Evolutionary conservation across 1,140 invertebrate genomes (phyloP).

Genomic region (Apis laboriosa): DNA sequence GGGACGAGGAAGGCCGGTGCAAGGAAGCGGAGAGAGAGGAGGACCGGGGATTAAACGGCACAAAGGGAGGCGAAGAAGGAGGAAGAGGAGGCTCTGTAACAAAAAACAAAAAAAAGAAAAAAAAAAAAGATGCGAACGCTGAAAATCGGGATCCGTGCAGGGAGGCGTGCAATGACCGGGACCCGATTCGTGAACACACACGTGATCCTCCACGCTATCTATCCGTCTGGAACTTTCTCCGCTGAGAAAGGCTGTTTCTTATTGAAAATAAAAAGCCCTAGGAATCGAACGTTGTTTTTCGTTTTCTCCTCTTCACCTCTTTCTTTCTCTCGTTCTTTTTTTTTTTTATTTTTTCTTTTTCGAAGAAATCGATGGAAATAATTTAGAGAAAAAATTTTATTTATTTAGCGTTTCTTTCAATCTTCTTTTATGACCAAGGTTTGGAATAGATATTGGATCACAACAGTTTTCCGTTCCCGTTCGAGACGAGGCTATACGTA

Average conservation of each 20-base stretch:
- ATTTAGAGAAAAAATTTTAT: too few species aligned
- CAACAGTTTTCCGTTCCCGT: too few species aligned
- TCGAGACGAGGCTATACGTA: too few species aligned
- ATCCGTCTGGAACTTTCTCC: slow-evolving; percentile 22
- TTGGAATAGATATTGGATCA: too few species aligned
- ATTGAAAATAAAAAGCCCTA: neutral
- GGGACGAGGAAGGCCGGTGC: slow-evolving; percentile 29
- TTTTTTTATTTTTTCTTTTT: too few species aligned
- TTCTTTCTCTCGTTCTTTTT: too few species aligned
- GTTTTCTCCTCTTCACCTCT: neutral
- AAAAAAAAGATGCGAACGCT: slow-evolving; percentile 31
- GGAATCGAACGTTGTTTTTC: neutral
- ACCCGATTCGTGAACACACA: slow-evolving; percentile 51
- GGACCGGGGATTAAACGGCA: slow-evolving; percentile 67
- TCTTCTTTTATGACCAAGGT: too few species aligned
- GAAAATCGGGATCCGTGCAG: slow-evolving; percentile 69
- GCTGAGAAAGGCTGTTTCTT: slow-evolving; percentile 11
- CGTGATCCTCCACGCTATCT: slow-evolving; percentile 51
- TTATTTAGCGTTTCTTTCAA: too few species aligned
- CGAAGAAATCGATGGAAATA: too few species aligned
- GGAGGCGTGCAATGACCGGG: slow-evolving; percentile 74
- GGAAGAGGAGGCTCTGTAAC: slow-evolving; percentile 26
- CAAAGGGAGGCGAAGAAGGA: slow-evolving; percentile 65
- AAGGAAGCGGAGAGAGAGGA: slow-evolving; percentile 30
- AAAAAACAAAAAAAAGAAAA: neutral